Percentiles rank a stretch among this genome's conserved stretches.
These are phyloP conservation scores for Galagoides demidoff DNA, from an alignment of 2,797 vertebrate genomes.

Conservation along the genomic window DNA sequence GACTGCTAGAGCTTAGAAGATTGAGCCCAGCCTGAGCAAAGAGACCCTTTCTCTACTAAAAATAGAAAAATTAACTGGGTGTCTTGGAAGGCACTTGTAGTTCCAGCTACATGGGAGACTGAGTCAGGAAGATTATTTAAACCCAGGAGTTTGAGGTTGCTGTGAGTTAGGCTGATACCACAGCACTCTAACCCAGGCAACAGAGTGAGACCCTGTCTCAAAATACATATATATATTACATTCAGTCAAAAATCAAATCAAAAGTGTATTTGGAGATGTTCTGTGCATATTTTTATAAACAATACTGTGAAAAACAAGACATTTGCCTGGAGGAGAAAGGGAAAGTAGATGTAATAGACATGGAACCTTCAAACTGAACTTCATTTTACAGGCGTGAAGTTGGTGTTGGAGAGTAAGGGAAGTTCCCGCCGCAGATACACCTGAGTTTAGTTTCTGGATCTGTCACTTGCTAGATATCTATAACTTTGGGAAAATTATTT, in stretches of 20 bases:
- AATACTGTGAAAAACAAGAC: neutral
- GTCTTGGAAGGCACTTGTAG: too few species aligned
- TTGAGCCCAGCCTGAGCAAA: too few species aligned
- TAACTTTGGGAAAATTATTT: neutral
- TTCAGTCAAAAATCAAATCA: neutral
- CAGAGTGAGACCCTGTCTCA: too few species aligned
- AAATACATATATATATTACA: too few species aligned
- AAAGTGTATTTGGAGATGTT: neutral
- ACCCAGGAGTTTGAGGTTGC: too few species aligned
- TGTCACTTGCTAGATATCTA: neutral
- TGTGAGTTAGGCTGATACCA: too few species aligned
- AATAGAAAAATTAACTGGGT: too few species aligned
- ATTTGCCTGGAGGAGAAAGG: neutral
- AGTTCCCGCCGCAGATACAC: fast-evolving
- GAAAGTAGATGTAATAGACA: neutral
- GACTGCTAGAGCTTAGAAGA: too few species aligned
- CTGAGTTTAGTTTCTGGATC: neutral
- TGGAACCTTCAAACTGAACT: neutral
- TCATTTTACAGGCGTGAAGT: neutral
- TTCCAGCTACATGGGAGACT: too few species aligned
- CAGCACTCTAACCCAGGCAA: too few species aligned
- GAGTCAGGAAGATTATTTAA: too few species aligned
- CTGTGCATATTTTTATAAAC: neutral
- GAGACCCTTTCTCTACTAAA: too few species aligned
- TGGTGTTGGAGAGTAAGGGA: neutral